Evolutionary conservation across 2,113 vertebrate species (phyloP).

Genomic region (Oreochromis tanganicae): DNA sequence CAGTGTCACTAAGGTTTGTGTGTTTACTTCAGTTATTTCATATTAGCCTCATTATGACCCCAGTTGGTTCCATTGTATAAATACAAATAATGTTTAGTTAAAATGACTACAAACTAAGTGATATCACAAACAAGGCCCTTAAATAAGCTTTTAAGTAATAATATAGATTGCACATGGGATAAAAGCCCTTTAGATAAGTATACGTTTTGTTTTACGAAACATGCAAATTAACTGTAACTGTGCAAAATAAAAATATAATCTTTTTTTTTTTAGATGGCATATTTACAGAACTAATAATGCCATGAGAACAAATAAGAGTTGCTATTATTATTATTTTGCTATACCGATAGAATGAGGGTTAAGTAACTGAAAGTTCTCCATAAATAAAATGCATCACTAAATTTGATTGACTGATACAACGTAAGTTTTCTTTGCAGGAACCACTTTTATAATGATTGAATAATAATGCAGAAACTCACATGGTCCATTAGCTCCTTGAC

Average conservation of each 20-base stretch:
- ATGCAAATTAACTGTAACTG: neutral
- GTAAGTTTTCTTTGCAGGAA: neutral
- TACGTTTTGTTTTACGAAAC: neutral
- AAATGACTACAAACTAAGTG: neutral
- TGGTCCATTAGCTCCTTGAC: slow-evolving; percentile 96
- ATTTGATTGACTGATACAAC: neutral
- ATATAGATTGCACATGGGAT: neutral
- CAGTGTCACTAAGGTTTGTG: neutral
- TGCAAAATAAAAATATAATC: neutral
- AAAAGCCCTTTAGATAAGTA: neutral
- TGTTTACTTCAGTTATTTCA: neutral
- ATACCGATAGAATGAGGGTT: neutral
- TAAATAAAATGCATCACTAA: neutral
- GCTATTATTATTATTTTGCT: neutral
- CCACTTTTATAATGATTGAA: neutral
- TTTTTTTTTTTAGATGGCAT: neutral
- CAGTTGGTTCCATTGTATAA: neutral
- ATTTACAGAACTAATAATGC: neutral
- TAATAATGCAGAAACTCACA: slow-evolving; percentile 73
- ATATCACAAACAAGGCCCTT: neutral
- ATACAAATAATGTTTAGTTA: neutral
- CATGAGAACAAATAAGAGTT: neutral
- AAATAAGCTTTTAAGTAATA: neutral
- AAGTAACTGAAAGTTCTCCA: neutral
- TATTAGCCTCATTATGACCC: neutral